Conservation (phyloP, 2,888 invertebrate genomes). For the Thera britannica region DNA sequence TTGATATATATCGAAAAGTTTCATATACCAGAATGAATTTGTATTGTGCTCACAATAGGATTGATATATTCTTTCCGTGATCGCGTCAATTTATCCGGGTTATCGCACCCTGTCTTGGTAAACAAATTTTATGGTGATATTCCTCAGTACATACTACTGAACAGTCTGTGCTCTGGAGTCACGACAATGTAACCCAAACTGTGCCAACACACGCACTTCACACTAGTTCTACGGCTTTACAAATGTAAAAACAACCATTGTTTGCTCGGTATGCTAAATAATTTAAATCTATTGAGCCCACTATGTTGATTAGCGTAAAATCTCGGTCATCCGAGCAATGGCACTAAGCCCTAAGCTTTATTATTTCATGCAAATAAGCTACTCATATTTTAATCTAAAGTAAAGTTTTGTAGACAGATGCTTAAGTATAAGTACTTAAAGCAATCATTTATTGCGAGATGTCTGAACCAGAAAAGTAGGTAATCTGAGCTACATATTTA, state of each 20-base stretch:
- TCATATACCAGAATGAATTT: not conserved
- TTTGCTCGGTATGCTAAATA: conserved; percentile 27
- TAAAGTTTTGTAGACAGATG: not conserved
- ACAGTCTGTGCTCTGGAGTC: conserved; percentile 54
- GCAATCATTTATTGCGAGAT: no score
- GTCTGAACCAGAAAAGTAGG: not conserved
- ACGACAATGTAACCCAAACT: conserved; percentile 69
- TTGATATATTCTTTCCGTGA: conserved; percentile 50
- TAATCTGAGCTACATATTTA: not conserved
- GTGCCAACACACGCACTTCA: conserved; percentile 69
- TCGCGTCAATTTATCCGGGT: conserved; percentile 56
- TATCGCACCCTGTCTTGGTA: conserved; percentile 56
- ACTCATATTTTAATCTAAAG: not conserved
- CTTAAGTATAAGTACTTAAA: not conserved
- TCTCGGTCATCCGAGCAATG: conserved; percentile 14
- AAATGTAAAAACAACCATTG: conserved; percentile 25
- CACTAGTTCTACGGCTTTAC: conserved; percentile 51
- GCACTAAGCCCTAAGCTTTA: conserved; percentile 5
- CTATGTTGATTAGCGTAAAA: conserved; percentile 21
- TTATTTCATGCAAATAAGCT: not conserved
- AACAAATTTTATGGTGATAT: conserved; percentile 72
- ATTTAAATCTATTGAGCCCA: conserved; percentile 25
- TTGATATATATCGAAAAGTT: not conserved
- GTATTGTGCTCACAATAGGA: conserved; percentile 18
- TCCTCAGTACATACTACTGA: conserved; percentile 50